Percentiles rank a stretch among this genome's conserved stretches.
Evolutionary conservation across 2,797 vertebrate genomes (phyloP).

Genomic region (Scolopax rusticola): DNA sequence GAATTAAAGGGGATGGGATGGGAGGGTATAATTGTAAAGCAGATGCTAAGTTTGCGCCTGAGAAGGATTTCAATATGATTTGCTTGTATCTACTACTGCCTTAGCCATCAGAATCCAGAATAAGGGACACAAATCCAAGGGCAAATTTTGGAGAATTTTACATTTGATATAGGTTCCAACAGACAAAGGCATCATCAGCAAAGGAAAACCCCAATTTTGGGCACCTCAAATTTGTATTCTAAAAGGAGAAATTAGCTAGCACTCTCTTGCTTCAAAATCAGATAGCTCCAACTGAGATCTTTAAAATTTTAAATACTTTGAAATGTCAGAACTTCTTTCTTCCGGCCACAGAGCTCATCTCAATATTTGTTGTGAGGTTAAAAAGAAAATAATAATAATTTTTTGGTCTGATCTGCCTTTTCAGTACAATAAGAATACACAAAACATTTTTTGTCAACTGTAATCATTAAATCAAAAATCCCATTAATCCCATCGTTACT

Average conservation of each 20-base stretch:
- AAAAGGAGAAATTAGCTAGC: not conserved
- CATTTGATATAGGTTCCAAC: not conserved
- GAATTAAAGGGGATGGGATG: slow-evolving; percentile 14
- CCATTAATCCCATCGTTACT: slow-evolving; percentile 46
- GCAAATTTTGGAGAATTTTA: not conserved
- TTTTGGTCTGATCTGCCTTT: slow-evolving; percentile 18
- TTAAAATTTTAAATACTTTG: not conserved
- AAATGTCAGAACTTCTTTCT: not conserved
- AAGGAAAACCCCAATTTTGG: not conserved
- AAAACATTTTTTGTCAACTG: slow-evolving; percentile 28
- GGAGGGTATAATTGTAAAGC: slow-evolving; percentile 6
- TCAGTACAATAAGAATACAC: not conserved
- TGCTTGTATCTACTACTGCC: not conserved
- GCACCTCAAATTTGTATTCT: not conserved
- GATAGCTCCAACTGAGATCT: not conserved
- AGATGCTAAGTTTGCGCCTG: slow-evolving; percentile 24
- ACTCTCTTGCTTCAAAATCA: not conserved
- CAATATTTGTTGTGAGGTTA: not conserved
- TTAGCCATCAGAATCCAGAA: not conserved
- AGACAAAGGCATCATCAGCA: not conserved
- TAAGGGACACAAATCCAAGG: not conserved
- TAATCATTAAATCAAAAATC: slow-evolving; percentile 43
- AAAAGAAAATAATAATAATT: not conserved
- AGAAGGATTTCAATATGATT: not conserved
- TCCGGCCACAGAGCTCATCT: not conserved